A percentile compares a stretch with the other conserved stretches of the same genome.
Conservation (phyloP, 1,140 invertebrate species). For the Tribolium madens region DNA sequence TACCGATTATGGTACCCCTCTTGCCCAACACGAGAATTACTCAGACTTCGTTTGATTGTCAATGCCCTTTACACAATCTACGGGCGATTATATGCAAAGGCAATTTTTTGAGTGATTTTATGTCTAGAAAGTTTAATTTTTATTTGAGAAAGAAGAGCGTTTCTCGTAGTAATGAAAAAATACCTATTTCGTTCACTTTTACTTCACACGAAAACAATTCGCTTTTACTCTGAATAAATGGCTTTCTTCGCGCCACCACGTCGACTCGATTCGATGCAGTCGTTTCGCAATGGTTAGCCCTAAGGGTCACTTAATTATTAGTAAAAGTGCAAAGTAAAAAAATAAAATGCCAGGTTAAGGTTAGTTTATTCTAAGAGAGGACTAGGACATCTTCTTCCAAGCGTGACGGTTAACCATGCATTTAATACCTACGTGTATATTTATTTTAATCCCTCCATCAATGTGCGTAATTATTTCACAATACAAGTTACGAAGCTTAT, state of each 20-base stretch:
- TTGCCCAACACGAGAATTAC: neutral
- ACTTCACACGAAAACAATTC: constrained; percentile 21
- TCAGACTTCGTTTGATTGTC: too few species aligned
- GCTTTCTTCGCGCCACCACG: constrained; percentile 1
- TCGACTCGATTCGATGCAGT: neutral
- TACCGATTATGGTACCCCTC: neutral
- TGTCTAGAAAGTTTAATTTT: too few species aligned
- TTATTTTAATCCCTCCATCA: neutral
- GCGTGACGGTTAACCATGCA: constrained; percentile 37
- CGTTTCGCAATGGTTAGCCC: neutral
- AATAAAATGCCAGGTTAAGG: constrained; percentile 38
- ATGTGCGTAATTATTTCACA: constrained; percentile 25
- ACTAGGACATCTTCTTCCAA: constrained; percentile 44
- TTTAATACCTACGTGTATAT: constrained; percentile 27
- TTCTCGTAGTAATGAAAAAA: neutral
- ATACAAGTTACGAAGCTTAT: constrained; percentile 1
- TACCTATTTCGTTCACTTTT: constrained; percentile 11
- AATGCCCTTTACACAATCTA: too few species aligned
- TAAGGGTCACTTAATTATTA: neutral
- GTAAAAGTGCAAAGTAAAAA: constrained; percentile 6
- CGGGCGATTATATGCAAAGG: too few species aligned
- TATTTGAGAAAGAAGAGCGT: neutral
- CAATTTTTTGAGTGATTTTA: too few species aligned
- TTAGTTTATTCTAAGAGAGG: constrained; percentile 40
- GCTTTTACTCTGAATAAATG: constrained; percentile 15